These are phyloP conservation scores for Trachelus tabidus DNA, from an alignment of 2,888 invertebrate genomes.

Conservation along the genomic window DNA sequence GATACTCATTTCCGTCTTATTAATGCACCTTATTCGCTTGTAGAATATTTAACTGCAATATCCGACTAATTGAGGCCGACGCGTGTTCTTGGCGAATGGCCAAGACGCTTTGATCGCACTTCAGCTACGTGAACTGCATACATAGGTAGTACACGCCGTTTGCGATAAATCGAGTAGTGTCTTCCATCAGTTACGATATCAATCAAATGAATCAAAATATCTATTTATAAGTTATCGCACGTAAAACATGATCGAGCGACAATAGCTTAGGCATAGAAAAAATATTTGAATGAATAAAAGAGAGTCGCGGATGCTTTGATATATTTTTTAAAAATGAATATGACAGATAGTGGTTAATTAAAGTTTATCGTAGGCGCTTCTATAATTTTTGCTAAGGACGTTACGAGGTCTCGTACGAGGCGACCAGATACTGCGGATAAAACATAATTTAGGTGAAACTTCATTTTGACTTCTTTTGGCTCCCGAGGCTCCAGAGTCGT, in stretches of 20 bases:
- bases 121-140: conserved; percentile 9
- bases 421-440: background rate
- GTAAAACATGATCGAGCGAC: background rate
- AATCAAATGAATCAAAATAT: background rate
- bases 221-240: background rate
- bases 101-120: conserved; percentile 51
- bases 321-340: background rate
- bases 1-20: conserved; percentile 25
- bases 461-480: background rate
- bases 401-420: background rate
- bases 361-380: background rate
- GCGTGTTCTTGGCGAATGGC: conserved; percentile 44
- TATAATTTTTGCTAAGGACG: background rate
- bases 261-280: background rate
- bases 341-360: background rate
- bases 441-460: background rate
- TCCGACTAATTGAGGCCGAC: conserved; percentile 56
- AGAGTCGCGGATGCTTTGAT: background rate
- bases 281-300: background rate
- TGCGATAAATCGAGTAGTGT: conserved; percentile 18
- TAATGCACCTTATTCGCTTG: conserved; percentile 35
- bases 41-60: conserved; percentile 47
- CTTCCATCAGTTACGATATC: conserved; percentile 1
- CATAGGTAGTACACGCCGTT: conserved; percentile 16
- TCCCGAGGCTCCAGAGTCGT: background rate